Evolutionary conservation across 37 sponge, comb jelly and placozoan genomes (phyloP).

Genomic region (Chondrosia reniformis): DNA sequence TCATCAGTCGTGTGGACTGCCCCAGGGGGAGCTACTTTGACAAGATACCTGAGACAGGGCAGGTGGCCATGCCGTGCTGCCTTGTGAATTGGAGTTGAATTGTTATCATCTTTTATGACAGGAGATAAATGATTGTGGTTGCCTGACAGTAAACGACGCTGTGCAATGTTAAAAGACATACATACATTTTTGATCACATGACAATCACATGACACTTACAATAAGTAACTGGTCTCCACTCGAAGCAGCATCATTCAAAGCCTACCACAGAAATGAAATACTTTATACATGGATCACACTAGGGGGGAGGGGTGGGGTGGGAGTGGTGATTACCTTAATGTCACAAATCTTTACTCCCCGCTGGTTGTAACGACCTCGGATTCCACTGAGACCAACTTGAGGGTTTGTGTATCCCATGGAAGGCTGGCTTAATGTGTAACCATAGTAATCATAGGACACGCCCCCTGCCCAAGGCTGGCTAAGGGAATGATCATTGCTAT

Average conservation of each 20-base stretch:
- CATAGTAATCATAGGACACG: slow-evolving; percentile 4
- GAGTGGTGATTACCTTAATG: neutral
- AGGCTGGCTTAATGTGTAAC: slow-evolving; percentile 25
- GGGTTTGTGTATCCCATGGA: neutral
- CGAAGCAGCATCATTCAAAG: slow-evolving; percentile 64
- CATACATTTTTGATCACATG: neutral
- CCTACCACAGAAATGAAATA: neutral
- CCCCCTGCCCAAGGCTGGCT: slow-evolving; percentile 27
- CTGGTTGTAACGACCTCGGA: neutral
- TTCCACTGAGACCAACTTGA: neutral
- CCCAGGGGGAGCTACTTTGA: slow-evolving; percentile 27
- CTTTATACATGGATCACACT: neutral
- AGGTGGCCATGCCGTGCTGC: slow-evolving; percentile 56
- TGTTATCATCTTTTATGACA: slow-evolving; percentile 22
- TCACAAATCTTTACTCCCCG: neutral
- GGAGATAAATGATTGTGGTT: slow-evolving; percentile 40
- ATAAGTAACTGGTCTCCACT: slow-evolving; percentile 51
- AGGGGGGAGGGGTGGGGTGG: neutral
- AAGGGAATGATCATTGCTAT: neutral
- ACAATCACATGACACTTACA: slow-evolving; percentile 23
- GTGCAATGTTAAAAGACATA: no score
- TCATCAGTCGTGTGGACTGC: slow-evolving; percentile 49
- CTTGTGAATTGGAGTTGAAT: slow-evolving; percentile 59
- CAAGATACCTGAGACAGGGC: slow-evolving; percentile 27
- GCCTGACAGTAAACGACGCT: slow-evolving; percentile 44